Evolutionary conservation across 2,888 invertebrate genomes (phyloP).

Genomic region (Lordiphosa andalusiaca): DNA sequence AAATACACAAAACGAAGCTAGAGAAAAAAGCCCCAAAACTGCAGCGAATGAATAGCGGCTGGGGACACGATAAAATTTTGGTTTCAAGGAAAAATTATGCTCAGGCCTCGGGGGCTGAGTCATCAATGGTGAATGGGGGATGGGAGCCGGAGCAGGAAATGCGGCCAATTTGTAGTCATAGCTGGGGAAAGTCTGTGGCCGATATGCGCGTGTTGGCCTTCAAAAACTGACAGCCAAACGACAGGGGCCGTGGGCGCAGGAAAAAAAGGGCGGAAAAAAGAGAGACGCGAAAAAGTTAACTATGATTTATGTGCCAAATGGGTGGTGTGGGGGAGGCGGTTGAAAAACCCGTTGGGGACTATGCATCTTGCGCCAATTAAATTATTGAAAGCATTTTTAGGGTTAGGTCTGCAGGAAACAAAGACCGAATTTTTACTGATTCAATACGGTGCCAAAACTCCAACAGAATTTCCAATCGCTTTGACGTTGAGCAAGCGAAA

Average conservation of each 20-base stretch:
- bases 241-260: slow-evolving; percentile 46
- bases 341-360: slow-evolving; percentile 5
- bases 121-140: slow-evolving; percentile 13
- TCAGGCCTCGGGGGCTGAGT: slow-evolving; percentile 31
- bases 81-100: slow-evolving; percentile 37
- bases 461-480: neutral
- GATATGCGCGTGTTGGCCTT: slow-evolving; percentile 60
- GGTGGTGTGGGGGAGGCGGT: slow-evolving; percentile 22
- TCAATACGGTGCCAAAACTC: neutral
- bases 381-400: slow-evolving; percentile 32
- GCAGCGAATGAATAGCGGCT: slow-evolving; percentile 34
- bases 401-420: neutral
- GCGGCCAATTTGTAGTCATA: slow-evolving; percentile 65
- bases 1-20: slow-evolving; percentile 28
- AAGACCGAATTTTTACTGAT: no score
- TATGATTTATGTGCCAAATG: slow-evolving; percentile 56
- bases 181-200: slow-evolving; percentile 34
- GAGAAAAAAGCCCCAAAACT: slow-evolving; percentile 38
- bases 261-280: slow-evolving; percentile 19
- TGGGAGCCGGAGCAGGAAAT: slow-evolving; percentile 46
- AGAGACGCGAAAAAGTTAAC: slow-evolving; percentile 42
- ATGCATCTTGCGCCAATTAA: slow-evolving; percentile 48
- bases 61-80: slow-evolving; percentile 6
- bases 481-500: neutral
- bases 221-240: slow-evolving; percentile 59